phyloP scores from a whole-genome alignment of 2,888 invertebrate species.

The Cheilosia impressa region DNA sequence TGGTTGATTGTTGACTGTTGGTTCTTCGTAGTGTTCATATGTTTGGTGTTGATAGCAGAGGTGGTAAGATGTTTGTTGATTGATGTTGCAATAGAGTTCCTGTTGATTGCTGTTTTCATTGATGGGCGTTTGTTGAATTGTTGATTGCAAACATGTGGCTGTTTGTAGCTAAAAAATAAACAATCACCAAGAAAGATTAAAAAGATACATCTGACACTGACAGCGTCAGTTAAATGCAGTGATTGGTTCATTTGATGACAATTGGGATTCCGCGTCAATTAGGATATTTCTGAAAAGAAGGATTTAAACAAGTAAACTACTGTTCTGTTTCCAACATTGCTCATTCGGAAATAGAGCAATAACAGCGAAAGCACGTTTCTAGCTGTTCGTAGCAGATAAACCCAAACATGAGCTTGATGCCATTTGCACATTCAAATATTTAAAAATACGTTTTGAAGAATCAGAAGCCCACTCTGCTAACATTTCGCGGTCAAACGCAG shows the following conservation, averaged over 20 bases:
- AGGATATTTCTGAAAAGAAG: no score
- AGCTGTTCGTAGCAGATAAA: no score
- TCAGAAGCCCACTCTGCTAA: no score
- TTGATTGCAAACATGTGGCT: constrained; percentile 16
- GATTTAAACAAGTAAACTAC: no score
- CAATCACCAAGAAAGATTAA: background rate
- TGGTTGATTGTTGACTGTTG: background rate
- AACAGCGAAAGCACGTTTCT: background rate
- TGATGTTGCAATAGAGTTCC: background rate
- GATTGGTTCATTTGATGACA: no score
- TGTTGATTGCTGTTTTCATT: constrained; percentile 25
- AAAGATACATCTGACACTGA: background rate
- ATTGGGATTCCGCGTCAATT: no score
- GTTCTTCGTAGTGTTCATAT: background rate
- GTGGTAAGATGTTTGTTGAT: background rate
- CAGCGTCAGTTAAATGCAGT: background rate
- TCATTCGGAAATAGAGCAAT: background rate
- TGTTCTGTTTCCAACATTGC: no score
- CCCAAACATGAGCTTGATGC: no score
- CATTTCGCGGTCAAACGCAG: no score
- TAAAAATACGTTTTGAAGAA: no score
- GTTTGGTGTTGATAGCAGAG: background rate
- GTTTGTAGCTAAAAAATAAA: constrained; percentile 4
- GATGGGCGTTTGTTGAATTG: constrained; percentile 30
- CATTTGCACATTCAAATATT: no score